These are phyloP conservation scores for Onychomys leucogaster DNA, from an alignment of 2,797 vertebrate species.

Conservation along the genomic window DNA sequence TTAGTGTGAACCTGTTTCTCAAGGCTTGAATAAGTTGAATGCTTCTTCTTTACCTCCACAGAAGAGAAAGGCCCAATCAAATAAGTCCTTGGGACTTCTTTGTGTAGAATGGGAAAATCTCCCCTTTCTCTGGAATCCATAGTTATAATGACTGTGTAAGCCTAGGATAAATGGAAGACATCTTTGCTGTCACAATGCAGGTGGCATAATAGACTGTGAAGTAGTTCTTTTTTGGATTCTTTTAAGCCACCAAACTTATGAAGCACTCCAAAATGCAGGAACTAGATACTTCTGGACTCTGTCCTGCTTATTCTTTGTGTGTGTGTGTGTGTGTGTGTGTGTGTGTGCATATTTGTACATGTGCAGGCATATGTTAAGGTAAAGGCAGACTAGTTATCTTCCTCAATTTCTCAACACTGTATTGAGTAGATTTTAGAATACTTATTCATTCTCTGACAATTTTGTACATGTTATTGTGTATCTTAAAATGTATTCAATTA, in stretches of 20 bases:
- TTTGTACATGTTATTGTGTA: not conserved
- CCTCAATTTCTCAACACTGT: not conserved
- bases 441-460: not conserved
- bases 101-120: not conserved
- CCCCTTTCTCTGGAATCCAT: not conserved
- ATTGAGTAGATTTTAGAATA: not conserved
- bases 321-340: no score
- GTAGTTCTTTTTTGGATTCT: not conserved
- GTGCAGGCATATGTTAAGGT: not conserved
- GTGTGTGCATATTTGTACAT: not conserved
- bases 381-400: not conserved
- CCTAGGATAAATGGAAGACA: not conserved
- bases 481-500: not conserved
- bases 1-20: not conserved
- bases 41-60: not conserved
- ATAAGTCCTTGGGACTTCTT: not conserved
- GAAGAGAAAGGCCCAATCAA: not conserved
- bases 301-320: not conserved
- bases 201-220: not conserved
- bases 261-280: not conserved
- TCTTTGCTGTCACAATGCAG: not conserved
- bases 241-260: not conserved
- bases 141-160: not conserved
- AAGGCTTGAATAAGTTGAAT: not conserved
- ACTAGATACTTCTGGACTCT: not conserved